phyloP scores from a whole-genome alignment of 2,113 vertebrate genomes.

The Hippocampus mohnikei region DNA sequence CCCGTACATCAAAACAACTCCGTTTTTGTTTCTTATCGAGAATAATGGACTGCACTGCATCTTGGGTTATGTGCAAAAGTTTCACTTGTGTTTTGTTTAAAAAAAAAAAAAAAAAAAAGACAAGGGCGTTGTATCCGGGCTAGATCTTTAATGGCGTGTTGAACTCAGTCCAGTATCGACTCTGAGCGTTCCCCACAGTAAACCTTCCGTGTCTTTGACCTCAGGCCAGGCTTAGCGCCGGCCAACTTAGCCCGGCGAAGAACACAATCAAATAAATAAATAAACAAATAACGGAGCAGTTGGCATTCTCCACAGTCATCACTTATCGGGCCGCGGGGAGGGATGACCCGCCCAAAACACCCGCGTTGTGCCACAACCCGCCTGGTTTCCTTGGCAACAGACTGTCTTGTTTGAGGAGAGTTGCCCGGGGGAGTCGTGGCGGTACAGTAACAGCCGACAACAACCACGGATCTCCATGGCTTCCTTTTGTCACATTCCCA shows the following conservation, averaged over 20 bases:
- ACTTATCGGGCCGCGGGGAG: conserved; percentile 67
- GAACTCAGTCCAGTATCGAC: conserved; percentile 64
- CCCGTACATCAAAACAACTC: no score
- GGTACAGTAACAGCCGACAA: conserved; percentile 47
- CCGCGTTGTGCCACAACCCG: conserved; percentile 60
- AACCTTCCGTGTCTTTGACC: conserved; percentile 66
- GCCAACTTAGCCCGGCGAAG: conserved; percentile 59
- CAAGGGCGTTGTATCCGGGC: conserved; percentile 37
- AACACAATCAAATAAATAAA: conserved; percentile 69
- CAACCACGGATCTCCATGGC: conserved; percentile 27
- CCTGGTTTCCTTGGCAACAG: conserved; percentile 73
- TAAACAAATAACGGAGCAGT: conserved; percentile 53
- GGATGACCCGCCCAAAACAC: conserved; percentile 63
- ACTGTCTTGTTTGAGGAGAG: conserved; percentile 67
- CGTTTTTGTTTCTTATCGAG: background rate
- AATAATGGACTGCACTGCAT: background rate
- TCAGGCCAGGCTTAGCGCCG: conserved; percentile 64
- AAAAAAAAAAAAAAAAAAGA: conserved; percentile 9
- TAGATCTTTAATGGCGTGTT: conserved; percentile 57
- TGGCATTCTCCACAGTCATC: conserved; percentile 73
- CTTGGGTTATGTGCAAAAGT: conserved; percentile 14
- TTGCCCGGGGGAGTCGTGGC: conserved; percentile 49
- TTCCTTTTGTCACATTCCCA: conserved; percentile 23
- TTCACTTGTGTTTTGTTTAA: background rate
- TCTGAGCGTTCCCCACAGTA: conserved; percentile 65